Conservation (phyloP, 2,113 vertebrate genomes). For the Pseudopipra pipra region DNA sequence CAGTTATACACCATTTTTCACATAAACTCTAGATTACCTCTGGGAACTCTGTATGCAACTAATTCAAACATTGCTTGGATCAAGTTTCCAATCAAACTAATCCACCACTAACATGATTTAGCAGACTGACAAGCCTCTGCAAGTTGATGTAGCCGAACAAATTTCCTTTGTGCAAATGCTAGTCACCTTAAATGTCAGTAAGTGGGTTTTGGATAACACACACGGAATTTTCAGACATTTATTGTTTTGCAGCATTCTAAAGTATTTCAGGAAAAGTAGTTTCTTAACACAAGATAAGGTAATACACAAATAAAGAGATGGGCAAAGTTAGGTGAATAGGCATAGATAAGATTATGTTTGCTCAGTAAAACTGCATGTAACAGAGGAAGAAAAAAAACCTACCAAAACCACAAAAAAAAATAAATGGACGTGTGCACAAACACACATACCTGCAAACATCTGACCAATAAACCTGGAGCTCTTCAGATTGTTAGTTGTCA, state of each 20-base stretch:
- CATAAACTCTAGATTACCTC: conserved; percentile 58
- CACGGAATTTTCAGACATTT: conserved; percentile 28
- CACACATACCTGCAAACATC: not conserved
- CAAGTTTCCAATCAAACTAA: conserved; percentile 58
- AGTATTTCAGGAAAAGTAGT: conserved; percentile 22
- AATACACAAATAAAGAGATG: not conserved
- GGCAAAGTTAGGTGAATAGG: not conserved
- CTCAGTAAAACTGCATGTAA: not conserved
- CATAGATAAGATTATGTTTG: not conserved
- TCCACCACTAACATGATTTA: conserved; percentile 61
- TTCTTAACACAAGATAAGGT: conserved; percentile 35
- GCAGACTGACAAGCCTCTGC: conserved; percentile 43
- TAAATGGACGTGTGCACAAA: not conserved
- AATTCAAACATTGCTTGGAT: conserved; percentile 57
- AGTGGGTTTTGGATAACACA: not conserved
- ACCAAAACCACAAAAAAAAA: not conserved
- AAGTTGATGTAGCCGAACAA: conserved; percentile 27
- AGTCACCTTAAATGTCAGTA: not conserved
- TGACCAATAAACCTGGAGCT: not conserved
- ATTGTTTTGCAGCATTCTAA: not conserved
- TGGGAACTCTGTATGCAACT: conserved; percentile 25
- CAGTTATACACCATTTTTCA: conserved; percentile 6
- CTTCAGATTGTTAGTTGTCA: not conserved
- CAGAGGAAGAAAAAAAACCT: not conserved
- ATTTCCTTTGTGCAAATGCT: not conserved